Conservation (phyloP, 2,113 vertebrate species). For the Hemiscyllium ocellatum region DNA sequence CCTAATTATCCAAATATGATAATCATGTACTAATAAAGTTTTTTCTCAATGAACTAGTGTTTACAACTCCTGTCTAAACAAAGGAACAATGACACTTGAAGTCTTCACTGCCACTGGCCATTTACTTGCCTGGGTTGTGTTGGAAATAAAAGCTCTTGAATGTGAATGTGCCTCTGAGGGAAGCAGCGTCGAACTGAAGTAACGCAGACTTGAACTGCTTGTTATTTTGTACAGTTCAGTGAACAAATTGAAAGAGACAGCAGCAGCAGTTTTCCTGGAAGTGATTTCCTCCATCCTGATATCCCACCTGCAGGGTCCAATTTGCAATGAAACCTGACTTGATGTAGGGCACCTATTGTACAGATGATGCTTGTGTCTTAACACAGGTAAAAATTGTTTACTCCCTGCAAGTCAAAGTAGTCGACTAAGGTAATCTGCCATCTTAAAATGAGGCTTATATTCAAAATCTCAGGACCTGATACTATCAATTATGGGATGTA, state of each 20-base stretch:
- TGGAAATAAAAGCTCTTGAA: background rate
- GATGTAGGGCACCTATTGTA: too few relatives aligned
- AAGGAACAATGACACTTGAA: background rate
- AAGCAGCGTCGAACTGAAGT: background rate
- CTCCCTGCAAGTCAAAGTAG: background rate
- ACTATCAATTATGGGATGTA: background rate
- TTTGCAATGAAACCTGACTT: background rate
- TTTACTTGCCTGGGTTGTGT: background rate
- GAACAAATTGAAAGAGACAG: background rate
- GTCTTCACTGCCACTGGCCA: background rate
- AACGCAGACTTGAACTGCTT: background rate
- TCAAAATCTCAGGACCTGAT: background rate
- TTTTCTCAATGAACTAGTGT: background rate
- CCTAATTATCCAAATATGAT: background rate
- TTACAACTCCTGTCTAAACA: background rate
- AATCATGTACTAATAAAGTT: background rate
- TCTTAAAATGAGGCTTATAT: background rate
- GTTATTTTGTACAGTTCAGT: slow-evolving; percentile 6
- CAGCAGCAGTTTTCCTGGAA: background rate
- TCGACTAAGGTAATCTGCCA: background rate
- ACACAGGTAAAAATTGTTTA: background rate
- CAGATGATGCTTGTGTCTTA: background rate
- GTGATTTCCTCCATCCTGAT: background rate
- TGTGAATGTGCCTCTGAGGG: background rate
- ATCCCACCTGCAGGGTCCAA: background rate